These are phyloP conservation scores for Loris lydekkerianus DNA, from an alignment of 2,797 vertebrate genomes.

Conservation along the genomic window DNA sequence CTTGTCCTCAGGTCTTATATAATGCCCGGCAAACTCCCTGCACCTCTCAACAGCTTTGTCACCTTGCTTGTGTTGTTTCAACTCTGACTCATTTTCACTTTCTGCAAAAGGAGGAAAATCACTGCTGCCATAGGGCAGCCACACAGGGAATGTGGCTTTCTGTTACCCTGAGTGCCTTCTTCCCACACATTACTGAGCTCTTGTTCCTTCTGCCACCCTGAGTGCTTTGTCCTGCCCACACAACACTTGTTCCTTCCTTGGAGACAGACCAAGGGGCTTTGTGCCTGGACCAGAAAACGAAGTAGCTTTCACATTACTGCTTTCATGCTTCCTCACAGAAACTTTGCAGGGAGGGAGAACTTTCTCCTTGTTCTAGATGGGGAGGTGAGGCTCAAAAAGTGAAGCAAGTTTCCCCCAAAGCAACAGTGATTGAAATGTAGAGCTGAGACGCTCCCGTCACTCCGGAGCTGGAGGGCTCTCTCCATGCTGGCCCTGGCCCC, in stretches of 20 bases:
- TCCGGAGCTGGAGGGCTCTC: neutral
- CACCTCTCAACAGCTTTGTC: neutral
- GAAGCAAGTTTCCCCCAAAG: neutral
- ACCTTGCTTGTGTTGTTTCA: neutral
- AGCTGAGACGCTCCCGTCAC: too few species aligned
- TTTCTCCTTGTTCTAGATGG: too few species aligned
- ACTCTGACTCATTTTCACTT: neutral
- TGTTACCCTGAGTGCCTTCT: neutral
- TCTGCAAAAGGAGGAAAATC: neutral
- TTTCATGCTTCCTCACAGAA: neutral
- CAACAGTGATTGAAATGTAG: neutral
- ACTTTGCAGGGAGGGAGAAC: neutral
- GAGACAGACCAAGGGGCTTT: neutral
- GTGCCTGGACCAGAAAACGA: constrained; percentile 39
- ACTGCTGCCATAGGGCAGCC: neutral
- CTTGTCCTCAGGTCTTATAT: neutral
- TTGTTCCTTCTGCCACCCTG: neutral
- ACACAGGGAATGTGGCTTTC: rapidly evolving
- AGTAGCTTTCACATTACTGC: neutral
- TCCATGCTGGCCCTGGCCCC: neutral
- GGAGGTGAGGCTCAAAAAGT: neutral
- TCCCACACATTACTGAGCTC: neutral
- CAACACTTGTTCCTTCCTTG: neutral
- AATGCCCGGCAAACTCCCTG: neutral
- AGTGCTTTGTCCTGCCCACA: neutral